These are phyloP conservation scores for Portunus trituberculatus DNA, from an alignment of 1,140 invertebrate species.

Conservation along the genomic window DNA sequence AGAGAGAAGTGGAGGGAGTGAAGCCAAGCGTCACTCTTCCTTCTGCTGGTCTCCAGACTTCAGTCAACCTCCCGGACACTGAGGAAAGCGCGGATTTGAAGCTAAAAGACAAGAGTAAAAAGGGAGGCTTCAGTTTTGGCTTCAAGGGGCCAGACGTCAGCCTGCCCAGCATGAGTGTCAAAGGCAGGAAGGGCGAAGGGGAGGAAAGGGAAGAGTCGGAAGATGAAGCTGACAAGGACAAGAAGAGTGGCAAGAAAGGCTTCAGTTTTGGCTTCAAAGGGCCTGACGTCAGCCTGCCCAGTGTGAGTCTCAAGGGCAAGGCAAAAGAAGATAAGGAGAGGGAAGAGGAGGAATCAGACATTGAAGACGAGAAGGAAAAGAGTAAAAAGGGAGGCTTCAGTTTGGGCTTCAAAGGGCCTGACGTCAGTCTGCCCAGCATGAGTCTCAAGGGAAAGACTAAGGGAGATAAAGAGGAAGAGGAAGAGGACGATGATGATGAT, in stretches of 20 bases:
- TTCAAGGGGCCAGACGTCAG: slow-evolving; percentile 63
- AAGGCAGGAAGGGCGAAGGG: neutral
- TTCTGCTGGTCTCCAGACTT: neutral
- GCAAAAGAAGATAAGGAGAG: neutral
- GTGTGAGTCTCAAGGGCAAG: slow-evolving; percentile 26
- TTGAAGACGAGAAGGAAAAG: slow-evolving; percentile 38
- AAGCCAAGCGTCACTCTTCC: neutral
- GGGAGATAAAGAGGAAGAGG: neutral
- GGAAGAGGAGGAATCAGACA: neutral
- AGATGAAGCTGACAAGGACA: neutral
- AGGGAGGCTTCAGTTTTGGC: slow-evolving; percentile 53
- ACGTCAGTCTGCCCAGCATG: slow-evolving; percentile 38
- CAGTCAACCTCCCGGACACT: neutral
- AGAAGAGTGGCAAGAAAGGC: slow-evolving; percentile 51
- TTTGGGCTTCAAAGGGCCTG: slow-evolving; percentile 61
- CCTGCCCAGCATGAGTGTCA: slow-evolving; percentile 54
- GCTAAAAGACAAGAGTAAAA: neutral
- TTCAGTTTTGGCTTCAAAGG: slow-evolving; percentile 52
- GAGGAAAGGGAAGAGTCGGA: slow-evolving; percentile 25
- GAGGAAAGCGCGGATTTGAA: neutral
- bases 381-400: slow-evolving; percentile 53
- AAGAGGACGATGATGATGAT: neutral
- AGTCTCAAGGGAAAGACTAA: neutral
- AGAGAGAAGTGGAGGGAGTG: neutral
- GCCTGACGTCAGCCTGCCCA: slow-evolving; percentile 26